Base-by-base conservation (phyloP, 2,797 vertebrate species). In the Silurus aristotelis region DNA sequence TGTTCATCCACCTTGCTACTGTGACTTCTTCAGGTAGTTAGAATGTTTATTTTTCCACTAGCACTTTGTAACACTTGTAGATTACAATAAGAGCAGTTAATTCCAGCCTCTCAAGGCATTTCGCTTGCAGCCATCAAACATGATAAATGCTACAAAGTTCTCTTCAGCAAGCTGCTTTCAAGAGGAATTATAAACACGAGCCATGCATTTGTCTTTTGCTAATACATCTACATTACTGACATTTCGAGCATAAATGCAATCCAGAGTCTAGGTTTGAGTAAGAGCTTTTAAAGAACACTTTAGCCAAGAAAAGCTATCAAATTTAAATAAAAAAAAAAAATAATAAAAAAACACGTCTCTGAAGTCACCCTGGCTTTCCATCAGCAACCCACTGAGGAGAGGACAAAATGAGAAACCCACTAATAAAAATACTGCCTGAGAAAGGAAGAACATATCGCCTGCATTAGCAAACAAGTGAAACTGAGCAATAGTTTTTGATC, bases 381-480 rank as follows among this genome's bases (percentile, higher is more conserved):
- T 86, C 86, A 86, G 64, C 83, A 85, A 87, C 80, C 86, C 80
- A 84, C 52, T 90, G 84, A 89, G 87, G 88, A 89, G 82, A 86
- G 82, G 77, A 52, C 73, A 81, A 88, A 86, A 88, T 78, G 76
- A 78, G 85, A 86, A 79, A 66, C 63, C 83, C 80, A 85, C 80
- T 86, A 83, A 89, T 85, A 88, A 46, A 83, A 86, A 85, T 77
- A 75, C 71, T 68, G 67, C 83, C 61, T 67, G 81, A 84, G 77
- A 84, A 81, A 71, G 80, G 72, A 89, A 84, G 68, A 82, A 80
- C 82, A 76, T 78, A 82, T 87, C 84, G 58, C 58, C 86, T 76
- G 87, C 71, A 87, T 86, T 83, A 82, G 87, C 85, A 86, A 88
- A 85, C 86, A 87, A 88, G 67, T 80, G 83, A 87, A 88, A 64